Base-by-base conservation (phyloP, 2,888 invertebrate species). In the Proisotoma minuta region DNA sequence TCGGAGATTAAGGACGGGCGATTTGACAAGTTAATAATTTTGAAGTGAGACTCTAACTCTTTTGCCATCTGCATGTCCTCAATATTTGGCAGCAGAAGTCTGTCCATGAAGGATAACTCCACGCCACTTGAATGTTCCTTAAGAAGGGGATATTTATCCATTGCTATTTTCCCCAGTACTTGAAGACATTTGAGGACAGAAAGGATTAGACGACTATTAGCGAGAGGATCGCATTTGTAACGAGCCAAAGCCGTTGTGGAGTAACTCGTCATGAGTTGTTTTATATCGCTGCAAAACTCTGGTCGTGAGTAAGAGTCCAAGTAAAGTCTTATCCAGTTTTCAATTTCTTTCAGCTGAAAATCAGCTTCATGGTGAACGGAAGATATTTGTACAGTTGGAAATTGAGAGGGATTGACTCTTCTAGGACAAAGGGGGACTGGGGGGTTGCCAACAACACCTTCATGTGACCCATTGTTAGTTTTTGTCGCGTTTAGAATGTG, bases 41-140 rank as follows among this genome's bases (percentile, higher is more conserved):
- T 1, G 23, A 68, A 63, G 34, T 66, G 62, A 2, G 40, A 26
- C 15, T 57, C 43, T 20, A 60, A 22, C 10, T n/a, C 24, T 15
- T 40, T 20, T 8, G 59, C n/a, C 2, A 23, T 2, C 15, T 43
- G 3, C 39, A 60, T 40, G 20, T 59, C 59, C 2, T 34, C 18
- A 26, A 47, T 56, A 5, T 27, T 20, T 0, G 65, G 62, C 22
- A 64, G 23, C 1, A 67, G 26, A 1, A 67, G 43, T 1, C 50
- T 12, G 0, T 47, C 24, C 8, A 59, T 29, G 2, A 43, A 18
- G 24, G 12, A 2, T 0, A 34, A n/a, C 1, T 67, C 28, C 1
- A 67, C 51, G 23, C 62, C 67, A 15, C 52, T 15, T 15, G 15
- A 15, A 47, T 67, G 62, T n/a, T 67, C 50, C 1, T 3, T 22